Evolutionary conservation across 2,797 vertebrate species (phyloP).

Genomic region (Lutjanus argentimaculatus): DNA sequence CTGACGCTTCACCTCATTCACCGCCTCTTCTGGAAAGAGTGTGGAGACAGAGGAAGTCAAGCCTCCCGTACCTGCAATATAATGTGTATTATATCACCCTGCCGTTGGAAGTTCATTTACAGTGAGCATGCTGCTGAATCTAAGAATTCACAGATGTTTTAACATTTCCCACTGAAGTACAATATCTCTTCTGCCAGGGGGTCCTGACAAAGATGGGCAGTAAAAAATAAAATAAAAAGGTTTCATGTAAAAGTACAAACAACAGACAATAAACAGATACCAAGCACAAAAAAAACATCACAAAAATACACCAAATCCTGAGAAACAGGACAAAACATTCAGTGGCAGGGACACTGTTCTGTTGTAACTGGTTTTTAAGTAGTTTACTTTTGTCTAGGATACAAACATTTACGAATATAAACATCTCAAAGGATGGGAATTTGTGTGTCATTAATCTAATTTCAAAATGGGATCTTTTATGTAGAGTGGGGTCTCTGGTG

Average conservation of each 20-base stretch:
- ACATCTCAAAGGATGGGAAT: not conserved
- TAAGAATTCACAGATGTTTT: not conserved
- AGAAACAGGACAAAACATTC: too few species aligned
- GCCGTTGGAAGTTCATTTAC: conserved; percentile 6
- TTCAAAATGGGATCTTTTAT: not conserved
- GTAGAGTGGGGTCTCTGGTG: not conserved
- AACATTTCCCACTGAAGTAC: not conserved
- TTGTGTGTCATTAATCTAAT: not conserved
- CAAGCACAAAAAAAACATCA: too few species aligned
- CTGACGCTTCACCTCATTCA: conserved; percentile 99
- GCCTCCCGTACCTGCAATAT: conserved; percentile 68
- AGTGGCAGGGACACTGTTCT: too few species aligned
- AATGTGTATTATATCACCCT: conserved; percentile 55
- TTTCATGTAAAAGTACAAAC: too few species aligned
- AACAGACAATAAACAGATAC: not conserved
- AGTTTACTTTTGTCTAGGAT: too few species aligned
- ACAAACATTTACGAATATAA: not conserved
- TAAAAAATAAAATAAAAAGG: too few species aligned
- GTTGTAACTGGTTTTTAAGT: too few species aligned
- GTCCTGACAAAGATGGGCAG: too few species aligned
- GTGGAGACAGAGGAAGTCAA: conserved; percentile 74
- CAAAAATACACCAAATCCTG: too few species aligned
- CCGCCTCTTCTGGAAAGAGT: conserved; percentile 93
- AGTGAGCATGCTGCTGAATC: not conserved
- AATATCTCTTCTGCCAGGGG: too few species aligned